Base-by-base conservation (phyloP, 1,140 invertebrate species). In the Argopecten irradians region DNA sequence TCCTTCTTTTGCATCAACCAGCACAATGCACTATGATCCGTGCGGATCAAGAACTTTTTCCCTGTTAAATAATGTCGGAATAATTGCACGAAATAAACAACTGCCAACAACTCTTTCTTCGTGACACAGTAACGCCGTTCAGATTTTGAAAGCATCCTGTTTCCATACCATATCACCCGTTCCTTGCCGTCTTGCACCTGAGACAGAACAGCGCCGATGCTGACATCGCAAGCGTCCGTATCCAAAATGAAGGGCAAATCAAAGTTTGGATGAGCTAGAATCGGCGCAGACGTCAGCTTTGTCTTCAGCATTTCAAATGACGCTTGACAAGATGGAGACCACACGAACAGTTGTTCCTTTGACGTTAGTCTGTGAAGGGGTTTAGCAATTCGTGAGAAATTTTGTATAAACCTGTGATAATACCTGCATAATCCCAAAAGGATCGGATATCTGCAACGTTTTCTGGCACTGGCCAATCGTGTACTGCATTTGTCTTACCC, bases 141-240 rank as follows among this genome's bases (percentile, higher is more conserved):
- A 1, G 82, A 28, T 85, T 46, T 82, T 35, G 36, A 82, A 9
- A 92, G 36, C 34, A 35, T 43, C 84, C 85, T 85, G 85, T 89
- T 91, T 16, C 39, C 86, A 85, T 90, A 89, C 33, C 32, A 34
- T 36, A 92, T 87, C 19, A 90, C 91, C 41, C 85, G 83, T 46
- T 91, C 89, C 19, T 43, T 88, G 14, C 92, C 92, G 43, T 93
- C 90, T 28, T 93, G 89, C 11, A 92, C 88, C 91, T 96, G 96
- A 19, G 93, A 92, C 28, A 96, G 85, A 8, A 96, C 93, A 35
- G 94, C 95, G 13, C 94, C 95, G 39, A 96, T 91, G 22, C 94
- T 94, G 90, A 92, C 89, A 16, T 94, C 93, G 34, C 83, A 71
- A 14, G 86, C 90, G 71, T 91, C 90, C 36, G 86, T 88, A 32